Percentiles rank a stretch among this genome's conserved stretches.
phyloP scores from a whole-genome alignment of 2,113 vertebrate genomes.

The Nothobranchius kuhntae region DNA sequence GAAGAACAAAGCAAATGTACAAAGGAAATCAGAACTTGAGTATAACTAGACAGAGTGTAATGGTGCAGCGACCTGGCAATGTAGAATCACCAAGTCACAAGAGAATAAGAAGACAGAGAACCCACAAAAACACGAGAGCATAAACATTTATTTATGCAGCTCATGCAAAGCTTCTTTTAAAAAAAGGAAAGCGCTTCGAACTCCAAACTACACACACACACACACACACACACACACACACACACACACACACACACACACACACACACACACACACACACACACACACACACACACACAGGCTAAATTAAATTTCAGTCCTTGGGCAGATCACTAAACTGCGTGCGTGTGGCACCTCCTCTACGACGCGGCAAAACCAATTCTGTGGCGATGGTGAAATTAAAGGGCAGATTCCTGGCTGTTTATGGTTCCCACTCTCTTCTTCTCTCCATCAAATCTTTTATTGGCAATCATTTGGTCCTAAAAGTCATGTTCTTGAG shows the following conservation, averaged over 20 bases:
- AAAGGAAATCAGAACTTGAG: conserved; percentile 48
- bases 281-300: conserved; percentile 49
- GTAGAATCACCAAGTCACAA: conserved; percentile 54
- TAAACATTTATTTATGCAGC: conserved; percentile 44
- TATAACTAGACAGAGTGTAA: conserved; percentile 39
- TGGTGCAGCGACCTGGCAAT: conserved; percentile 37
- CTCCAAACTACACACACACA: conserved; percentile 39
- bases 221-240: conserved; percentile 40
- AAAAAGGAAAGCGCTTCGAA: conserved; percentile 29
- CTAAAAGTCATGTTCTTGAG: conserved; percentile 72
- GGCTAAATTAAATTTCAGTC: conserved; percentile 81
- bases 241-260: conserved; percentile 16
- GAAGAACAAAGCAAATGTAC: conserved; percentile 33
- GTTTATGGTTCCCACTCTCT: conserved; percentile 78
- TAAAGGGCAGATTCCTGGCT: conserved; percentile 81
- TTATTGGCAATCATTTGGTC: conserved; percentile 83
- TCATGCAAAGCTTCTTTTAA: conserved; percentile 47
- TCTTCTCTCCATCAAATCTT: conserved; percentile 83
- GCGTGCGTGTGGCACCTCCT: conserved; percentile 74
- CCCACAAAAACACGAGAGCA: conserved; percentile 23
- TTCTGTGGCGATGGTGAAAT: conserved; percentile 80
- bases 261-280: conserved; percentile 22
- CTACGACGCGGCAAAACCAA: conserved; percentile 78
- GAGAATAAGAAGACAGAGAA: conserved; percentile 46
- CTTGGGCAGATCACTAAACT: conserved; percentile 79